phyloP scores from a whole-genome alignment of 2,888 invertebrate species.

The Drosophila aldrichi region DNA sequence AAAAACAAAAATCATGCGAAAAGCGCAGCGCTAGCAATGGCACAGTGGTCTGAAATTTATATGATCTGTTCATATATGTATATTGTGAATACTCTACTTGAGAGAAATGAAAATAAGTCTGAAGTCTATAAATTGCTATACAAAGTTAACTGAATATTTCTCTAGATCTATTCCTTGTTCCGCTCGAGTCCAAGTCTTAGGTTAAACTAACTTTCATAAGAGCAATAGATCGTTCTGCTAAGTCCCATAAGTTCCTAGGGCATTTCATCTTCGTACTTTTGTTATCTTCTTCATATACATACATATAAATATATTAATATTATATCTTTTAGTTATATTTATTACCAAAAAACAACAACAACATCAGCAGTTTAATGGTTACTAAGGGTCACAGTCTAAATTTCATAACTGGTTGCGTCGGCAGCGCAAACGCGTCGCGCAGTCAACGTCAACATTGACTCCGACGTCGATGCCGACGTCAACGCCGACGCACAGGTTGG shows the following conservation, averaged over 20 bases:
- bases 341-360: not conserved
- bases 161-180: too few relatives aligned
- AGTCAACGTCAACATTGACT: conserved; percentile 6
- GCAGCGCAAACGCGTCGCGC: conserved; percentile 19
- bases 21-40: conserved; percentile 36
- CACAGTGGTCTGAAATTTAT: conserved; percentile 4
- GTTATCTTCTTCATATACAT: not conserved
- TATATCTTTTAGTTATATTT: not conserved
- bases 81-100: not conserved
- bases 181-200: too few relatives aligned
- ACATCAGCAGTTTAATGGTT: not conserved
- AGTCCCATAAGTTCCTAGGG: not conserved
- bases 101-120: too few relatives aligned
- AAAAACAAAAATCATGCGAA: conserved; percentile 22
- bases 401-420: conserved; percentile 30
- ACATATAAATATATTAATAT: not conserved
- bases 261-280: not conserved
- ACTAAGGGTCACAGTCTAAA: conserved; percentile 29
- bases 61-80: not conserved
- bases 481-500: conserved; percentile 62
- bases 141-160: too few relatives aligned
- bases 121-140: too few relatives aligned
- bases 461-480: conserved; percentile 11
- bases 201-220: too few relatives aligned
- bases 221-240: too few relatives aligned